Conservation (phyloP, 2,113 vertebrate genomes). For the Oxyruncus cristatus region DNA sequence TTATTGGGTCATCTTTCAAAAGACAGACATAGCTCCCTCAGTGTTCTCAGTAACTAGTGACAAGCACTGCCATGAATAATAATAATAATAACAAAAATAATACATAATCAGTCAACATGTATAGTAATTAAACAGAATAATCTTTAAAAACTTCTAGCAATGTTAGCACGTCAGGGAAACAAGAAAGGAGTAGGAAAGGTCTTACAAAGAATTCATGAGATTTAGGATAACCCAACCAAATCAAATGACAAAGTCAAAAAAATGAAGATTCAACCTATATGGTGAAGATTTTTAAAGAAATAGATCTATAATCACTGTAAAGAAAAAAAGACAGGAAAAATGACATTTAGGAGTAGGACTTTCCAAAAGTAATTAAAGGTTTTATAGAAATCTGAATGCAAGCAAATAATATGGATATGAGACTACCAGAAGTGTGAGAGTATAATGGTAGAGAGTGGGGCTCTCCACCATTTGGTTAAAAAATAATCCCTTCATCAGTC, state of each 20-base stretch:
- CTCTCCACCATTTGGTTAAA: background rate
- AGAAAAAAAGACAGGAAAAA: background rate
- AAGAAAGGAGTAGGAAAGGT: background rate
- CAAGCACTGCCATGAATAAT: background rate
- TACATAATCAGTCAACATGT: background rate
- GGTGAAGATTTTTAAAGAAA: background rate
- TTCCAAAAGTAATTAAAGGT: background rate
- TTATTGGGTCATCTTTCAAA: background rate
- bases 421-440: background rate
- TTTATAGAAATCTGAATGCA: background rate
- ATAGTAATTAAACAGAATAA: background rate
- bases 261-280: background rate
- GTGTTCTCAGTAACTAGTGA: background rate
- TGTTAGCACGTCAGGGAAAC: background rate
- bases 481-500: background rate
- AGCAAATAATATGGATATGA: background rate
- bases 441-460: background rate
- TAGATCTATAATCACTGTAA: background rate
- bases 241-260: background rate
- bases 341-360: background rate
- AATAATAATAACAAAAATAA: background rate
- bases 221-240: background rate
- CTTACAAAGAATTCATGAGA: background rate
- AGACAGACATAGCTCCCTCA: background rate
- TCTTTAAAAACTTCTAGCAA: background rate